Evolutionary conservation across 2,113 vertebrate species (phyloP).

Genomic region (Seriola rivoliana): DNA sequence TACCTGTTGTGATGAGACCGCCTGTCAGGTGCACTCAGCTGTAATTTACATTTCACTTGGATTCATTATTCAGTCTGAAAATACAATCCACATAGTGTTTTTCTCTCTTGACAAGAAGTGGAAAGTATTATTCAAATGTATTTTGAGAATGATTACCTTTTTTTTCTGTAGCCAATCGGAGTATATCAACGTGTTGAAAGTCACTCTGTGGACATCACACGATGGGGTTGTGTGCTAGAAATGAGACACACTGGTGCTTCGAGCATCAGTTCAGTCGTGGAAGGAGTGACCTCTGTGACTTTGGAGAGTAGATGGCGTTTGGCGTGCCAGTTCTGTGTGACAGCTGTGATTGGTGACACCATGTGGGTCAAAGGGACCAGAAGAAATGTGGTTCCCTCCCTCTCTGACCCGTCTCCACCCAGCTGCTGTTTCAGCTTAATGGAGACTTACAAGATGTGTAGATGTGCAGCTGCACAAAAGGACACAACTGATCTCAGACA

Average conservation of each 20-base stretch:
- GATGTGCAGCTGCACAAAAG: no score
- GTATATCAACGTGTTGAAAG: not conserved
- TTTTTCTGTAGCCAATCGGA: not conserved
- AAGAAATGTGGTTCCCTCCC: no score
- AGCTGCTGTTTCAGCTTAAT: no score
- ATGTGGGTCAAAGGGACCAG: not conserved
- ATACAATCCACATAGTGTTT: not conserved
- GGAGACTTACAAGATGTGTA: no score
- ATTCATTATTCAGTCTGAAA: not conserved
- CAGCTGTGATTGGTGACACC: no score
- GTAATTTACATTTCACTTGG: conserved; percentile 24
- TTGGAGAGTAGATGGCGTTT: no score
- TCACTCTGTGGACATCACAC: not conserved
- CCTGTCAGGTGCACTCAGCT: not conserved
- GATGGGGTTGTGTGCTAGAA: not conserved
- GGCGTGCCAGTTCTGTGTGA: no score
- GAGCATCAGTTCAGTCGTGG: no score
- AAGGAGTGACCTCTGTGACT: no score
- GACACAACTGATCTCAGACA: no score
- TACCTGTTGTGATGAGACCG: conserved; percentile 17
- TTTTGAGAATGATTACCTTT: not conserved
- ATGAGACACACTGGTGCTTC: not conserved
- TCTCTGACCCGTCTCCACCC: no score
- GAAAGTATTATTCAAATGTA: conserved; percentile 9
- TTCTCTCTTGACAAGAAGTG: not conserved